These are phyloP conservation scores for Laticauda colubrina DNA, from an alignment of 2,113 vertebrate species.

Conservation along the genomic window DNA sequence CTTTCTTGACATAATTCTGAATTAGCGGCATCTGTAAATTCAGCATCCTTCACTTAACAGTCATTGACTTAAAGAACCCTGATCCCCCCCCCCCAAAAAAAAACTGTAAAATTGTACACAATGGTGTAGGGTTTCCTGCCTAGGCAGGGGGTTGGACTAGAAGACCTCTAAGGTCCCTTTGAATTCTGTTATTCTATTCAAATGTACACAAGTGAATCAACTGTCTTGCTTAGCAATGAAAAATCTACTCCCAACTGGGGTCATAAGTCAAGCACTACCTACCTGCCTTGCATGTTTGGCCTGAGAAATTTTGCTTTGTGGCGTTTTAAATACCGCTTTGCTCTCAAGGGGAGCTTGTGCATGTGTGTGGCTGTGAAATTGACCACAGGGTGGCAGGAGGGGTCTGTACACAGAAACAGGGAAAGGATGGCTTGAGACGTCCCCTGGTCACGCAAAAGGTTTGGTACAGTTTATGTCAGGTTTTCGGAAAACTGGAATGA, in stretches of 20 bases:
- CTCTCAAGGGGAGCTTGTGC: conserved; percentile 2
- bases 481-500: not conserved
- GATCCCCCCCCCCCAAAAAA: not conserved
- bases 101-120: too few relatives aligned
- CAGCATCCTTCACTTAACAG: too few relatives aligned
- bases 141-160: too few relatives aligned
- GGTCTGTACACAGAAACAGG: conserved; percentile 13
- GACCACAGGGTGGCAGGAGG: conserved; percentile 39
- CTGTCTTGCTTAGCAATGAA: too few relatives aligned
- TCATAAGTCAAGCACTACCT: not conserved
- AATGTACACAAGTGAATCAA: too few relatives aligned
- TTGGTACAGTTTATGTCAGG: not conserved
- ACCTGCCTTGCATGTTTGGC: not conserved
- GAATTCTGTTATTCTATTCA: too few relatives aligned
- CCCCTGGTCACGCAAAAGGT: not conserved
- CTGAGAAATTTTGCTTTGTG: conserved; percentile 39
- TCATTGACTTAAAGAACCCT: too few relatives aligned
- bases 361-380: not conserved
- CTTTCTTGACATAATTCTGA: too few relatives aligned
- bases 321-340: not conserved
- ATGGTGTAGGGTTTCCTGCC: too few relatives aligned
- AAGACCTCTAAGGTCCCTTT: too few relatives aligned
- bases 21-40: not conserved
- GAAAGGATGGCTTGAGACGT: not conserved
- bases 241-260: not conserved